These are phyloP conservation scores for Mareca penelope DNA, from an alignment of 2,797 vertebrate genomes.

Conservation along the genomic window DNA sequence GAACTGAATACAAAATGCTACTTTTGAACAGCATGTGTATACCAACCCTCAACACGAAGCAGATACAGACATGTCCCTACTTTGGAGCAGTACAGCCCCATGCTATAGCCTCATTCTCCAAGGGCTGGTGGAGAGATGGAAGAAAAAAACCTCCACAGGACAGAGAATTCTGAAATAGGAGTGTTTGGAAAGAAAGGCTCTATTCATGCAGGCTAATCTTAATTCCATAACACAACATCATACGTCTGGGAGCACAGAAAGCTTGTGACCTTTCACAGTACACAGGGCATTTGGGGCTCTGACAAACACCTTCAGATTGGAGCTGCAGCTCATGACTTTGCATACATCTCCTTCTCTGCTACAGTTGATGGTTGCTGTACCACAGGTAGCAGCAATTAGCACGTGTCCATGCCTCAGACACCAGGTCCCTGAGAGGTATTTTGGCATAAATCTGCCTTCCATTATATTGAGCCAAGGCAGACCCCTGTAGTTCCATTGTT, in stretches of 20 bases:
- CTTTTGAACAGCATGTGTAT: neutral
- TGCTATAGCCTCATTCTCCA: neutral
- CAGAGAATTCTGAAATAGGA: neutral
- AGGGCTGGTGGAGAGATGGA: neutral
- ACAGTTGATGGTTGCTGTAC: neutral
- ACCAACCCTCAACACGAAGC: neutral
- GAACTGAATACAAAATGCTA: neutral
- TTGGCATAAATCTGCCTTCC: neutral
- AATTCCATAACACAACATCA: neutral
- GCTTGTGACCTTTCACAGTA: neutral
- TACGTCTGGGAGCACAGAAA: conserved; percentile 5
- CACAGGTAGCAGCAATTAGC: neutral
- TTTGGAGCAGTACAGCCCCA: neutral
- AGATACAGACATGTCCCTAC: neutral
- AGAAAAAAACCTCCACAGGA: neutral
- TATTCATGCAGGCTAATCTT: conserved; percentile 39
- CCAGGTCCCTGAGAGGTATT: neutral
- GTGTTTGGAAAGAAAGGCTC: conserved; percentile 42
- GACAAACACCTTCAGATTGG: neutral
- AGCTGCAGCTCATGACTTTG: conserved; percentile 11
- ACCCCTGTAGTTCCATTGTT: neutral
- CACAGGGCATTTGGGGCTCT: neutral
- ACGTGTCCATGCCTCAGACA: neutral
- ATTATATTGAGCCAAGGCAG: neutral
- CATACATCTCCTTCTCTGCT: neutral